These are phyloP conservation scores for Copsychus sechellarum DNA, from an alignment of 2,113 vertebrate genomes.

Conservation along the genomic window DNA sequence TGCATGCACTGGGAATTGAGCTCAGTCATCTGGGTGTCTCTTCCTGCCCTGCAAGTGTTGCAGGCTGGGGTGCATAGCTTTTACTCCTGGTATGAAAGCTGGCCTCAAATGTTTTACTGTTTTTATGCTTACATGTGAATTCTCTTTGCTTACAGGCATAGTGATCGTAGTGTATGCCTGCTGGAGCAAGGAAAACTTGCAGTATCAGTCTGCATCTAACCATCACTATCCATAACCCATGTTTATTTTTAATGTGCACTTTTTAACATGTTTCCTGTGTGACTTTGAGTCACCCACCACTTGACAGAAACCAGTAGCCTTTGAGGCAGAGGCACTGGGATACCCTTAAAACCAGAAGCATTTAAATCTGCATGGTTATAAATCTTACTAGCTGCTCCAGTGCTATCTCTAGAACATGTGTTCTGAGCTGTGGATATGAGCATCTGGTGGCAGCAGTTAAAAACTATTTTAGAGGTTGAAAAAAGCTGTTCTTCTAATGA, in stretches of 20 bases:
- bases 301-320: not conserved
- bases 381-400: not conserved
- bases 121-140: not conserved
- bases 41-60: not conserved
- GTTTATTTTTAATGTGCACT: not conserved
- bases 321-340: not conserved
- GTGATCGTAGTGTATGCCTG: accelerated
- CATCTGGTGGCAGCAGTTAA: conserved; percentile 34
- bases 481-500: conserved; percentile 13
- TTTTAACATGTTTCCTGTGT: not conserved
- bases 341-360: not conserved
- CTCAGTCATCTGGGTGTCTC: not conserved
- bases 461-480: not conserved
- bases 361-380: not conserved
- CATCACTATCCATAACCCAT: not conserved
- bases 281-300: not conserved
- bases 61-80: not conserved
- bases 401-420: conserved; percentile 1
- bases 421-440: not conserved
- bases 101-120: not conserved
- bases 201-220: not conserved
- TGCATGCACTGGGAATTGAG: not conserved
- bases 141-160: not conserved
- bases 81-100: not conserved
- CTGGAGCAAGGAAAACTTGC: not conserved